phyloP scores from a whole-genome alignment of 2,888 invertebrate genomes.

The Morpho helenor region DNA sequence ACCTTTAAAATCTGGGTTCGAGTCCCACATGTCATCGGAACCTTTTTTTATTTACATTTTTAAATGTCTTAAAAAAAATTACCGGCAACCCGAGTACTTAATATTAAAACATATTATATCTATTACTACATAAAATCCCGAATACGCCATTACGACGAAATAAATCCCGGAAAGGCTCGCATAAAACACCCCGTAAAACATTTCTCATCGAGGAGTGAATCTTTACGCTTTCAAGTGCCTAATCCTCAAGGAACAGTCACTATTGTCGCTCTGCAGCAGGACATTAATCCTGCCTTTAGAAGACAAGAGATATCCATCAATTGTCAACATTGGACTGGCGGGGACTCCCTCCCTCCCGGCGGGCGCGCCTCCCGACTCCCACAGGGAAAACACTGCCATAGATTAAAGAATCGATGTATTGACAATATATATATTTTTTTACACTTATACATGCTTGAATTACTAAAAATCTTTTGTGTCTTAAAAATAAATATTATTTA shows the following conservation, averaged over 20 bases:
- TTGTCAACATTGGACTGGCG: constrained; percentile 76
- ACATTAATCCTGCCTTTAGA: constrained; percentile 77
- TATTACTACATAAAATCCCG: not conserved
- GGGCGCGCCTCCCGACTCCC: constrained; percentile 46
- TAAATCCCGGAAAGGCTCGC: constrained; percentile 16
- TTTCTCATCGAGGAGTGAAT: constrained; percentile 31
- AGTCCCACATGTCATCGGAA: too few species aligned
- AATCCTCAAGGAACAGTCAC: constrained; percentile 62
- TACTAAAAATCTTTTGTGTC: too few species aligned
- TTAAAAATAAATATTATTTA: too few species aligned
- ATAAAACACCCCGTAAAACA: constrained; percentile 24
- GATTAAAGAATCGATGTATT: constrained; percentile 36
- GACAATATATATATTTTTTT: not conserved
- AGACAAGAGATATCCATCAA: constrained; percentile 78
- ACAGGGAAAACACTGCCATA: constrained; percentile 47
- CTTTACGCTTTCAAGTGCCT: constrained; percentile 47
- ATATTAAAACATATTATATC: too few species aligned
- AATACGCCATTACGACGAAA: constrained; percentile 8
- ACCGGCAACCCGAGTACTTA: too few species aligned
- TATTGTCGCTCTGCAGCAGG: constrained; percentile 57
- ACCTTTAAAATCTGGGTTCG: too few species aligned
- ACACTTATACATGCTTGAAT: not conserved
- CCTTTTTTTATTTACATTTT: too few species aligned
- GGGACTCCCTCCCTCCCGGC: constrained; percentile 41
- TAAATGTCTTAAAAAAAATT: too few species aligned